A percentile compares a stretch with the other conserved stretches of the same genome.
These are phyloP conservation scores for rabbit (Oryctolagus cuniculus) DNA, from an alignment of 2,113 vertebrate genomes.

Conservation along the genomic window mOryCun1.1 NC_091451.1:22524001-22524500, in stretches of 20 bases:
- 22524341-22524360: not conserved
- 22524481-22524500: not conserved
- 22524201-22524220: not conserved
- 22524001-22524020: not conserved
- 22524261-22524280: not conserved
- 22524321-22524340: not conserved
- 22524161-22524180: too few relatives aligned
- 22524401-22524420: not conserved
- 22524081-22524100: not conserved
- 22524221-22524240: too few relatives aligned
- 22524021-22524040: not conserved
- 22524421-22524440: not conserved
- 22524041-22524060: not conserved
- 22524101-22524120: not conserved
- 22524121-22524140: not conserved
- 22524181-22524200: not conserved
- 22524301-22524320: not conserved
- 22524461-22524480: not conserved
- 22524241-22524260: not conserved
- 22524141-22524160: not conserved
- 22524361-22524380: not conserved
- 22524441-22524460: not conserved
- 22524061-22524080: not conserved
- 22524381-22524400: not conserved
- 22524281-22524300: not conserved